These are phyloP conservation scores for Cacoxenus indagator DNA, from an alignment of 2,888 invertebrate genomes.

Conservation along the genomic window DNA sequence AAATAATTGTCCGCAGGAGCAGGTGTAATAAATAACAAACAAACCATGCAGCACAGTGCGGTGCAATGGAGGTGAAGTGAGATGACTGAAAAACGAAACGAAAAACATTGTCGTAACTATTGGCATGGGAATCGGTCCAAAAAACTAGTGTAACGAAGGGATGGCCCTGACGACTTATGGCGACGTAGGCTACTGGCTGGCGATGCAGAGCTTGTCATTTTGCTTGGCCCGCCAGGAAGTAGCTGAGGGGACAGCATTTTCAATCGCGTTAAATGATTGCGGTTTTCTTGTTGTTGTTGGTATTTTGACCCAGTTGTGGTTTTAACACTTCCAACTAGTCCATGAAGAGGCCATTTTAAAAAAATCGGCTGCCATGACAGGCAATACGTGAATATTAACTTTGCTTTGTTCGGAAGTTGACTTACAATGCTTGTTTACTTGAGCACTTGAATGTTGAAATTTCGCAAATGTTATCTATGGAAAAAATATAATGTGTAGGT, in stretches of 20 bases:
- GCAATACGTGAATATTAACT: no score
- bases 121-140: conserved; percentile 15
- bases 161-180: background rate
- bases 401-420: no score
- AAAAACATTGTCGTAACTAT: conserved; percentile 12
- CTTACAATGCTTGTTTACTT: no score
- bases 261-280: no score
- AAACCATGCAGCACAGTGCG: no score
- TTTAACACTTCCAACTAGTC: conserved; percentile 19
- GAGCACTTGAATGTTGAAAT: no score
- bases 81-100: conserved; percentile 22
- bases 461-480: no score
- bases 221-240: background rate
- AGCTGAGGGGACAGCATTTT: background rate
- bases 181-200: conserved; percentile 42
- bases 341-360: background rate
- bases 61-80: conserved; percentile 32
- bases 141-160: background rate
- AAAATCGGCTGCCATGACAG: no score
- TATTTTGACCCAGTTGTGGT: conserved; percentile 34
- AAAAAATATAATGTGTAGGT: no score
- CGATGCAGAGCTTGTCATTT: conserved; percentile 53
- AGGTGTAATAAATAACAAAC: conserved; percentile 60
- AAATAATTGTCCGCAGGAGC: conserved; percentile 46
- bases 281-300: background rate